phyloP scores from a whole-genome alignment of 2,113 vertebrate species.

The Carassius auratus region DNA sequence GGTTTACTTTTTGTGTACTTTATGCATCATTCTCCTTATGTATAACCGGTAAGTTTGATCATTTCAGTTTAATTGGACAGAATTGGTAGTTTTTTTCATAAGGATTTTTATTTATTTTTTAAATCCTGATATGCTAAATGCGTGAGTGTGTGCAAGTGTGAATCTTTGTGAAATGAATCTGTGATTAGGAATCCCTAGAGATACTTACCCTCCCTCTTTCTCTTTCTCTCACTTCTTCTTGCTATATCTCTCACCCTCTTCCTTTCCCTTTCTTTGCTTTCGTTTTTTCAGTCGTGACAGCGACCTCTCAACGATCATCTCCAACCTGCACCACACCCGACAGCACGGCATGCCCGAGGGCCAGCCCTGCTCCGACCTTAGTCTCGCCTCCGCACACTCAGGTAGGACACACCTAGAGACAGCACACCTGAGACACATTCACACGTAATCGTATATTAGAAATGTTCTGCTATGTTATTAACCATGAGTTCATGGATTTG shows the following conservation, averaged over 20 bases:
- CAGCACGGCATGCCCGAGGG: conserved; percentile 95
- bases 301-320: conserved; percentile 93
- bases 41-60: not conserved
- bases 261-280: conserved; percentile 36
- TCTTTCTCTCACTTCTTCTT: not conserved
- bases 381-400: conserved; percentile 82
- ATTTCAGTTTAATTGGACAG: not conserved
- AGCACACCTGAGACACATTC: not conserved
- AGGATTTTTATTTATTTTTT: not conserved
- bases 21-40: not conserved
- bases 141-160: not conserved
- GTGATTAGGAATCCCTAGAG: conserved; percentile 23
- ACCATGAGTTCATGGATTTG: not conserved
- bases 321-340: conserved; percentile 90
- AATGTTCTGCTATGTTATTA: not conserved
- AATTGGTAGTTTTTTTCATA: not conserved
- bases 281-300: conserved; percentile 84
- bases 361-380: conserved; percentile 87
- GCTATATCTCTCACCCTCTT: not conserved
- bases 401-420: conserved; percentile 78
- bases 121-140: not conserved
- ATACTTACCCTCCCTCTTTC: conserved; percentile 1
- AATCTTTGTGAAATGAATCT: not conserved
- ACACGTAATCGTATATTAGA: not conserved
- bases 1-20: not conserved